Conservation (phyloP, 1,140 invertebrate species). For the Musca domestica region DNA sequence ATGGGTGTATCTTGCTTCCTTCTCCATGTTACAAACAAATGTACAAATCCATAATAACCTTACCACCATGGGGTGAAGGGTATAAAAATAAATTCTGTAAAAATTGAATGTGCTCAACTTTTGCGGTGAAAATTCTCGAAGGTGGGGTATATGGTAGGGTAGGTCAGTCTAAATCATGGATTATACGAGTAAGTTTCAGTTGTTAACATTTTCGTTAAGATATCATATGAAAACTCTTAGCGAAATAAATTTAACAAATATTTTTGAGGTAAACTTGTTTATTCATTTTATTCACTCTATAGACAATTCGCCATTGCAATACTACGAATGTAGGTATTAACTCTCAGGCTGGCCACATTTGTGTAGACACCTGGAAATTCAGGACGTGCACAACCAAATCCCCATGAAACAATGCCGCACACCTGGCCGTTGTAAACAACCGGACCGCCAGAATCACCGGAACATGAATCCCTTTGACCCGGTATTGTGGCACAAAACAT, state of each 20-base stretch:
- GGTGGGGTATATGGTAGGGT: too few species aligned
- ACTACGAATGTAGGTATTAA: constrained; percentile 35
- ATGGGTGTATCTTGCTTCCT: too few species aligned
- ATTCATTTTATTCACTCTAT: background rate
- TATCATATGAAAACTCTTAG: too few species aligned
- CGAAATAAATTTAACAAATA: background rate
- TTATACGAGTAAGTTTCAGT: too few species aligned
- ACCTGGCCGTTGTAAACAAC: constrained; percentile 57
- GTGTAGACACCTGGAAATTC: constrained; percentile 78
- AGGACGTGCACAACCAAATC: constrained; percentile 61
- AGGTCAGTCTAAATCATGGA: too few species aligned
- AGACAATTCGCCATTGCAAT: constrained; percentile 27
- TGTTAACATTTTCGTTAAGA: too few species aligned
- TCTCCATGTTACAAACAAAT: too few species aligned
- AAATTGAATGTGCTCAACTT: too few species aligned
- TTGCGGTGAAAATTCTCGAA: too few species aligned
- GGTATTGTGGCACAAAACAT: constrained; percentile 46
- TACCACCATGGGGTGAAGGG: too few species aligned
- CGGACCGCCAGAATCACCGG: constrained; percentile 68
- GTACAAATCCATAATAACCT: too few species aligned
- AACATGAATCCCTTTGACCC: constrained; percentile 55
- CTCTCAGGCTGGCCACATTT: constrained; percentile 59
- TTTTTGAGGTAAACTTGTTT: background rate
- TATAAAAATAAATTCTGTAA: too few species aligned
- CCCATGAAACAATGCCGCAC: constrained; percentile 65